phyloP scores from a whole-genome alignment of 2,888 invertebrate genomes.

The Sinodicranocentrus sp. region DNA sequence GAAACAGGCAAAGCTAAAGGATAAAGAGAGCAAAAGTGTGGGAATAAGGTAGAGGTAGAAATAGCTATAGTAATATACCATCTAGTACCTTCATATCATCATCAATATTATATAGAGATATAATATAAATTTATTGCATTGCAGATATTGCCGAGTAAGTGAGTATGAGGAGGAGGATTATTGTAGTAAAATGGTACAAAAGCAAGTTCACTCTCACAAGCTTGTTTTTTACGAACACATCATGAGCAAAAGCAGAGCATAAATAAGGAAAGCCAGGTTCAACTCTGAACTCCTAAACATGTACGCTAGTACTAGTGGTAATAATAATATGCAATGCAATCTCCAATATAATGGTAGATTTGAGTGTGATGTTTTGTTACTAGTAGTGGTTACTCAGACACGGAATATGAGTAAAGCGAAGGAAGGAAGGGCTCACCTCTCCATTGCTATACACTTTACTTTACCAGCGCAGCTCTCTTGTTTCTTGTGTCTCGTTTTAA shows the following conservation, averaged over 20 bases:
- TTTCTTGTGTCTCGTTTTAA: conserved; percentile 28
- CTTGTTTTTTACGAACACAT: conserved; percentile 11
- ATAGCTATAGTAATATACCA: background rate
- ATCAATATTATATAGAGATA: conserved; percentile 7
- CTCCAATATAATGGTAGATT: conserved; percentile 25
- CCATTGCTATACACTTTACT: background rate
- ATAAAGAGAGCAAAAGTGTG: conserved; percentile 20
- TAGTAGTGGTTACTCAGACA: background rate
- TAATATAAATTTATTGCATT: conserved; percentile 1
- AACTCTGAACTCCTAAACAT: background rate
- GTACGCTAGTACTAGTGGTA: background rate
- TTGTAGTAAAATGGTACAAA: background rate
- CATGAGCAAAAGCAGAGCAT: conserved; percentile 22
- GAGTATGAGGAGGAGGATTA: background rate
- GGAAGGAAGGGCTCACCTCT: conserved; percentile 34
- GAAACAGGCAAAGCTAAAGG: conserved; percentile 9
- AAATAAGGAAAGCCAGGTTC: conserved; percentile 34
- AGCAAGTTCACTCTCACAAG: conserved; percentile 15
- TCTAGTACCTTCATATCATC: background rate
- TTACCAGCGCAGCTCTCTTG: background rate
- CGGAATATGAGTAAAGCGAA: background rate
- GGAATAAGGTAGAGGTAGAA: background rate
- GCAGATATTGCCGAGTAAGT: background rate
- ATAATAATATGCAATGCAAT: conserved; percentile 55
- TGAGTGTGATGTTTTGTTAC: conserved; percentile 37